Evolutionary conservation across 2,113 vertebrate genomes (phyloP).

Genomic region (Odontophorus gujanensis): DNA sequence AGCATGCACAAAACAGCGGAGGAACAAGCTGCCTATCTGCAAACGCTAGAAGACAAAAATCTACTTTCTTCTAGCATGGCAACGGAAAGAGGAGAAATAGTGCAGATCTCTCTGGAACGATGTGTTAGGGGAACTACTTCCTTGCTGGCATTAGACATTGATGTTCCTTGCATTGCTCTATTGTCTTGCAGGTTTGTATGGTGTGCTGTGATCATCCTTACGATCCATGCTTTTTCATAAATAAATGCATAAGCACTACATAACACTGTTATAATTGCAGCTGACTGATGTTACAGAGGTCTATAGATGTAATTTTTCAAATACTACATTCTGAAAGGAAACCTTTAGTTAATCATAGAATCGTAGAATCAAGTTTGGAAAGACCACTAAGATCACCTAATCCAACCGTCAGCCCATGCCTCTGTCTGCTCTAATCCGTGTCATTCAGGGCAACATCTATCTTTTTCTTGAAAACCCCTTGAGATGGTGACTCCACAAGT

Average conservation of each 20-base stretch:
- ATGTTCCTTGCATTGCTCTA: too few species aligned
- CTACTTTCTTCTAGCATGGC: fast-evolving
- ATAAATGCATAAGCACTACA: not conserved
- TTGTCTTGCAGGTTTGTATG: not conserved
- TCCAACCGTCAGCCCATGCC: too few species aligned
- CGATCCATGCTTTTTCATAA: not conserved
- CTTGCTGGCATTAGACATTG: fast-evolving
- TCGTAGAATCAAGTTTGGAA: too few species aligned
- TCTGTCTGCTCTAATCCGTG: too few species aligned
- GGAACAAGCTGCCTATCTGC: not conserved
- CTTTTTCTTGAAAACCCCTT: too few species aligned
- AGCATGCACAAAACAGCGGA: not conserved
- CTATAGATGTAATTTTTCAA: not conserved
- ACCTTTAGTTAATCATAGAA: not conserved
- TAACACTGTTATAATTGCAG: not conserved
- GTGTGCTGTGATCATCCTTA: fast-evolving
- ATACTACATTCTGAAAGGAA: not conserved
- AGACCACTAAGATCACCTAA: too few species aligned
- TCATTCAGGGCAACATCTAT: too few species aligned
- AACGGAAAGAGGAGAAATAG: fast-evolving
- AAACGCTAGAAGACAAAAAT: fast-evolving
- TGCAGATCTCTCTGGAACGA: too few species aligned
- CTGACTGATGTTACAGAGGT: not conserved
- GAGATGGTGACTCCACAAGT: too few species aligned
- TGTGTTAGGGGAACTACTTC: not conserved